Evolutionary conservation across 2,797 vertebrate genomes (phyloP).

Genomic region (Poeciliopsis gracilis): DNA sequence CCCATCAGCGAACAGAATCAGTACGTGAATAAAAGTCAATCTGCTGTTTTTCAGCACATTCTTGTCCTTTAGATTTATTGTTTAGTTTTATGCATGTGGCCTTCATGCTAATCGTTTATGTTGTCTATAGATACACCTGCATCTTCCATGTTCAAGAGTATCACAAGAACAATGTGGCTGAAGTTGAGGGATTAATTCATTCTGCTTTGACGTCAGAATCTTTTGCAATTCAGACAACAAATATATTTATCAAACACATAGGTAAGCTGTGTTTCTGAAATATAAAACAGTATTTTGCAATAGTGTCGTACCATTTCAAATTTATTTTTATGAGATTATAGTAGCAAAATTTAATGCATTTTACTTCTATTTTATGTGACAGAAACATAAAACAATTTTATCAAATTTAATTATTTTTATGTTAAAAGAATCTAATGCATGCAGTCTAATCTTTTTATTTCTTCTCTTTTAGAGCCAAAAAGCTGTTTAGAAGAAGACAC

Average conservation of each 20-base stretch:
- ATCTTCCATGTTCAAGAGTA: conserved; percentile 70
- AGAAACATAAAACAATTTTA: not conserved
- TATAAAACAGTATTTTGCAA: not conserved
- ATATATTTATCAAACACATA: conserved; percentile 57
- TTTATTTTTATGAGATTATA: not conserved
- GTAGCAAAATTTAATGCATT: not conserved
- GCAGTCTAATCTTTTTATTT: not conserved
- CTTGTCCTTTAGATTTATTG: not conserved
- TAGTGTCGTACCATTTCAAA: not conserved
- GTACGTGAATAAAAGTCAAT: conserved; percentile 48
- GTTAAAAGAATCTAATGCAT: not conserved
- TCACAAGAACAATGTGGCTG: conserved; percentile 14
- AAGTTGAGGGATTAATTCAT: conserved; percentile 31
- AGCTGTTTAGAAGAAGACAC: conserved; percentile 67
- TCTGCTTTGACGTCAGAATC: conserved; percentile 47
- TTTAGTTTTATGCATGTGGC: not conserved
- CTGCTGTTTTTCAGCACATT: not conserved
- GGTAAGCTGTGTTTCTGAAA: conserved; percentile 32
- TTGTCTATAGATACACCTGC: conserved; percentile 65
- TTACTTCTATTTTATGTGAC: not conserved
- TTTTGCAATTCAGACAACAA: conserved; percentile 41
- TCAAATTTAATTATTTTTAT: not conserved
- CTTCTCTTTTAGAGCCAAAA: conserved; percentile 66
- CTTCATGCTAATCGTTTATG: not conserved
- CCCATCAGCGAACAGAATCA: conserved; percentile 18